Evolutionary conservation across 2,797 vertebrate genomes (phyloP).

Genomic region (Rhabdophis nuchalis): DNA sequence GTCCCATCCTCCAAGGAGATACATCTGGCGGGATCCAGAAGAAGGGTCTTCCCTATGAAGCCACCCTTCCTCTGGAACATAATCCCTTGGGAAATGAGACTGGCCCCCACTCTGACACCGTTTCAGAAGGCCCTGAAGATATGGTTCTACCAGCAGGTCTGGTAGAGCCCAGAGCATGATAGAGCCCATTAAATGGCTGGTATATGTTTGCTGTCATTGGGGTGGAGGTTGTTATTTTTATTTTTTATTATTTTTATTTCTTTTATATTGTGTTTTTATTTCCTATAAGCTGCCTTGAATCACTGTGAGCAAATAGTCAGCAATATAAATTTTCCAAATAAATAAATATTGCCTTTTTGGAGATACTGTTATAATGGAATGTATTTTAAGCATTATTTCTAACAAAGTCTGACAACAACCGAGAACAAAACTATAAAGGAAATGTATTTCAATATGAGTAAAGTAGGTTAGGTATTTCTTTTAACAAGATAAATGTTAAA

Average conservation of each 20-base stretch:
- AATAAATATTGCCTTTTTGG: not conserved
- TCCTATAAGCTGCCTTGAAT: not conserved
- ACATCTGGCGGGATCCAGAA: too few relatives aligned
- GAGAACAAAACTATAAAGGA: conserved; percentile 18
- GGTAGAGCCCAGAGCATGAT: too few relatives aligned
- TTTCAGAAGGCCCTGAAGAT: too few relatives aligned
- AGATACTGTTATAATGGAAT: conserved; percentile 7
- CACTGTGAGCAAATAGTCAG: not conserved
- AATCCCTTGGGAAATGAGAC: too few relatives aligned
- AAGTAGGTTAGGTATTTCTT: not conserved
- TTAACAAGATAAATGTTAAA: not conserved
- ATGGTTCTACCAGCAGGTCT: not conserved
- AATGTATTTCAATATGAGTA: conserved; percentile 8
- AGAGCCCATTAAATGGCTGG: not conserved
- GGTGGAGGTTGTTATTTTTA: too few relatives aligned
- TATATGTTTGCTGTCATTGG: not conserved
- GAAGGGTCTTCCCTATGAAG: too few relatives aligned
- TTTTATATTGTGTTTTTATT: not conserved
- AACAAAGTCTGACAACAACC: conserved; percentile 15
- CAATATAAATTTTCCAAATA: not conserved
- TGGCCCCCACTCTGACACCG: too few relatives aligned
- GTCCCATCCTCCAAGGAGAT: too few relatives aligned
- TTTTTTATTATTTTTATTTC: not conserved
- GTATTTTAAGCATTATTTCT: not conserved
- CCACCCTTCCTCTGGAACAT: too few relatives aligned